Evolutionary conservation across 2,888 invertebrate genomes (phyloP).

Genomic region (Megalurothrips usitatus): DNA sequence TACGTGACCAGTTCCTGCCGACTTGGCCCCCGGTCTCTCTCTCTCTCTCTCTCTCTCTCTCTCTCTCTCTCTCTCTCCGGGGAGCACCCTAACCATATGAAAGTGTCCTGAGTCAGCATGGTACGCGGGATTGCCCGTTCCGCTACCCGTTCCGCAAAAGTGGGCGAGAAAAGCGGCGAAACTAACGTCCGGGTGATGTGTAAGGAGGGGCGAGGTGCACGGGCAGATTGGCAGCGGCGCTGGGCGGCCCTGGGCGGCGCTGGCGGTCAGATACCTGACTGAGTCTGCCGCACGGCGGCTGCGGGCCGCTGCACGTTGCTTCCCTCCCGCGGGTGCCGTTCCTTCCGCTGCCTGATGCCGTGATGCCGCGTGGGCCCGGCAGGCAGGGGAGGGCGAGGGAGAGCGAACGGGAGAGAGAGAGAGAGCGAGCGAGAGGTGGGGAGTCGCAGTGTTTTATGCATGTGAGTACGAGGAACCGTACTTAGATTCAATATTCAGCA

Average conservation of each 20-base stretch:
- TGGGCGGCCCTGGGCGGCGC: not conserved
- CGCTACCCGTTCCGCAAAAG: not conserved
- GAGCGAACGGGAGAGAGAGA: no score
- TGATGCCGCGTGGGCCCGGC: no score
- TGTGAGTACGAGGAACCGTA: conserved; percentile 26
- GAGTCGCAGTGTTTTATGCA: conserved; percentile 13
- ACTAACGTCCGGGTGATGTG: not conserved
- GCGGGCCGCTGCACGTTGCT: not conserved
- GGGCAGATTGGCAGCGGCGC: not conserved
- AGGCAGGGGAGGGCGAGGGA: no score
- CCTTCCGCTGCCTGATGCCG: not conserved
- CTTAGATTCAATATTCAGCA: conserved; percentile 26
- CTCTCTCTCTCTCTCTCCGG: no score
- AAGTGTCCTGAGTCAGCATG: no score
- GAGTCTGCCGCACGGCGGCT: not conserved
- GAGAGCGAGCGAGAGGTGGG: not conserved
- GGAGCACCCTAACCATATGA: no score
- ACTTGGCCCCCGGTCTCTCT: no score
- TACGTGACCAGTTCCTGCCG: no score
- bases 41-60: no score
- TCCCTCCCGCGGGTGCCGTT: not conserved
- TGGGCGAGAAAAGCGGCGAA: not conserved
- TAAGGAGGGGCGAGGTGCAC: not conserved
- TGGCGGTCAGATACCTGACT: no score
- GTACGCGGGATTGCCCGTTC: no score